Percentiles rank a stretch among this genome's conserved stretches.
Evolutionary conservation across 2,113 vertebrate genomes (phyloP).

Genomic region (Crocuta crocuta): DNA sequence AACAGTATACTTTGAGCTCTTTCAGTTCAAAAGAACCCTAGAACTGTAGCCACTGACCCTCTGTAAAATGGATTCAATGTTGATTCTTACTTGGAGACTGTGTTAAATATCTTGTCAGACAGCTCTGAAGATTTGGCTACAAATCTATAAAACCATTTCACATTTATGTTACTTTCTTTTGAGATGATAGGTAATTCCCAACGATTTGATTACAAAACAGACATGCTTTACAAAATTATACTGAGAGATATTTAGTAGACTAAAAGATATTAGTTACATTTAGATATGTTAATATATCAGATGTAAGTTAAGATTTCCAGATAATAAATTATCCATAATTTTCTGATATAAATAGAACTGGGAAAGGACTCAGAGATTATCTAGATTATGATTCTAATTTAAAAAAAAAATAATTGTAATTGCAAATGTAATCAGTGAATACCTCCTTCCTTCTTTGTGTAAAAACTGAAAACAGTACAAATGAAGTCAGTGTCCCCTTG

Average conservation of each 20-base stretch:
- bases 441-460: not conserved
- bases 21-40: not conserved
- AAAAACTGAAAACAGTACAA: not conserved
- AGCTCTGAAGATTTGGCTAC: not conserved
- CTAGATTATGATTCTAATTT: not conserved
- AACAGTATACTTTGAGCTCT: not conserved
- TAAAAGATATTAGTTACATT: not conserved
- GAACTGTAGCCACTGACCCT: not conserved
- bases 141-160: conserved; percentile 6
- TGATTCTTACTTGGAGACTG: not conserved
- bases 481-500: not conserved
- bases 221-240: conserved; percentile 36
- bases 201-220: not conserved
- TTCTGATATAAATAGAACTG: not conserved
- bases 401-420: not conserved
- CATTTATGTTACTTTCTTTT: conserved; percentile 46
- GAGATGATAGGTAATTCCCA: not conserved
- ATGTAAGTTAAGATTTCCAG: not conserved
- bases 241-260: not conserved
- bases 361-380: not conserved
- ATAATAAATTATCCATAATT: not conserved
- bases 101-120: not conserved
- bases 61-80: not conserved
- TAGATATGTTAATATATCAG: not conserved
- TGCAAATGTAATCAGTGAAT: not conserved